Percentiles rank a stretch among this genome's conserved stretches.
These are phyloP conservation scores for Pantala flavescens DNA, from an alignment of 1,140 invertebrate genomes.

Conservation along the genomic window DNA sequence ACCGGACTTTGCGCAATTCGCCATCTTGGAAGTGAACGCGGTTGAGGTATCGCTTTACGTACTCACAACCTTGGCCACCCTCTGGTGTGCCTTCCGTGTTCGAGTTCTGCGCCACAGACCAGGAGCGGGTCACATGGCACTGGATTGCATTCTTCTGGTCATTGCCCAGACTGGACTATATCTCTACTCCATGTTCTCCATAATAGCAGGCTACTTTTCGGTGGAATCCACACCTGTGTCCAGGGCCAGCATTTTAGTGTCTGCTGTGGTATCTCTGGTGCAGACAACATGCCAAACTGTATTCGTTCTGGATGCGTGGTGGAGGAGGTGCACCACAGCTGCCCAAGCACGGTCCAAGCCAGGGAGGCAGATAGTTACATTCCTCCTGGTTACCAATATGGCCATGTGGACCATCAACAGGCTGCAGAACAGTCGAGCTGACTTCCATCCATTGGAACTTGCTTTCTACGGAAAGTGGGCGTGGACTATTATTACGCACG, in stretches of 20 bases:
- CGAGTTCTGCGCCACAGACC: conserved; percentile 36
- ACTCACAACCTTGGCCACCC: not conserved
- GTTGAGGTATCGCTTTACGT: not conserved
- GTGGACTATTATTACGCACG: conserved; percentile 79
- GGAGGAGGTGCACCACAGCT: conserved; percentile 49
- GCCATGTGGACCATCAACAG: conserved; percentile 80
- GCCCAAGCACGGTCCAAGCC: conserved; percentile 58
- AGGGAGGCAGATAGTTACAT: conserved; percentile 71
- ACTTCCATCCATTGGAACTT: conserved; percentile 65
- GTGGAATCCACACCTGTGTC: conserved; percentile 41
- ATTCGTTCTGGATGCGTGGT: conserved; percentile 72
- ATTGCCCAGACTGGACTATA: conserved; percentile 81
- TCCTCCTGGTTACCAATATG: conserved; percentile 72
- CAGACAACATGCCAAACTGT: conserved; percentile 68
- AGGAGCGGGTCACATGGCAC: conserved; percentile 45
- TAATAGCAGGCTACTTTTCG: conserved; percentile 67
- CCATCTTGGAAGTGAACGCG: conserved; percentile 34
- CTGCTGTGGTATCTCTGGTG: conserved; percentile 48
- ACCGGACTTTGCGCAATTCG: conserved; percentile 35
- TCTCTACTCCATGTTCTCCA: conserved; percentile 77
- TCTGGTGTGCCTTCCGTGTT: conserved; percentile 27
- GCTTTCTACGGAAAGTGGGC: conserved; percentile 71
- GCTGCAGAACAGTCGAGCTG: conserved; percentile 69
- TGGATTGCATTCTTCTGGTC: conserved; percentile 76
- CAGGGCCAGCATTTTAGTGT: conserved; percentile 39